Conservation (phyloP, 2,888 invertebrate genomes). For the Trissonchulus latispiculum region DNA sequence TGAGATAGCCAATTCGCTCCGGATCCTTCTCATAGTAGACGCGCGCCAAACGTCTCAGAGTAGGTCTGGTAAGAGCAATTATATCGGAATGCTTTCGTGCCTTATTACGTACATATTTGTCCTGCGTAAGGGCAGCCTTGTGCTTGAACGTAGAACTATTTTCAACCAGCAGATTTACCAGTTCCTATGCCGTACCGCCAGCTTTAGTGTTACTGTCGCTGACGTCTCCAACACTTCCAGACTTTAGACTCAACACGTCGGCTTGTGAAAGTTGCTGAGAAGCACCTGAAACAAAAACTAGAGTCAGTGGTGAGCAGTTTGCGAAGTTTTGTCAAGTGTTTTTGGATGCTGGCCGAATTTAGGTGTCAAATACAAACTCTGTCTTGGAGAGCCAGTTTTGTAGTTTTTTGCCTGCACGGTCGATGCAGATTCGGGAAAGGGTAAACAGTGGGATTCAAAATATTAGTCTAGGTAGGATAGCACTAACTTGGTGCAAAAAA, state of each 20-base stretch:
- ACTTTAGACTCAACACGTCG: slow-evolving; percentile 1
- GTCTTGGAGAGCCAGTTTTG: no score
- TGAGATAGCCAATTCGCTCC: slow-evolving; percentile 49
- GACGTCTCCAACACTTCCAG: neutral
- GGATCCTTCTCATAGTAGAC: slow-evolving; percentile 63
- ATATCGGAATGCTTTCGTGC: slow-evolving; percentile 81
- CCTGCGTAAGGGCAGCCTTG: slow-evolving; percentile 60
- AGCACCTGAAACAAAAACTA: neutral
- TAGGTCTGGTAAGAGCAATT: slow-evolving; percentile 63
- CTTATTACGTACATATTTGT: slow-evolving; percentile 73
- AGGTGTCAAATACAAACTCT: no score
- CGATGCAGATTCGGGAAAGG: no score
- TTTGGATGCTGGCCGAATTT: no score
- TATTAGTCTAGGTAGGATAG: no score
- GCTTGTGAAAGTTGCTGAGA: neutral
- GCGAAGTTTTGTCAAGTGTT: no score
- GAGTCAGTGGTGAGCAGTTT: no score
- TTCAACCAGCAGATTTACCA: slow-evolving; percentile 68
- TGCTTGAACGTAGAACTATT: slow-evolving; percentile 78
- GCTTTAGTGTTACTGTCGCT: no score
- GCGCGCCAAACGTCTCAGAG: slow-evolving; percentile 66
- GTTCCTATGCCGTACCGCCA: no score
- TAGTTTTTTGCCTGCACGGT: no score
- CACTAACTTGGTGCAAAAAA: no score
- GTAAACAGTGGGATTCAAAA: no score